Base-by-base conservation (phyloP, 2,888 invertebrate genomes). In the Augochlorella aurata region DNA sequence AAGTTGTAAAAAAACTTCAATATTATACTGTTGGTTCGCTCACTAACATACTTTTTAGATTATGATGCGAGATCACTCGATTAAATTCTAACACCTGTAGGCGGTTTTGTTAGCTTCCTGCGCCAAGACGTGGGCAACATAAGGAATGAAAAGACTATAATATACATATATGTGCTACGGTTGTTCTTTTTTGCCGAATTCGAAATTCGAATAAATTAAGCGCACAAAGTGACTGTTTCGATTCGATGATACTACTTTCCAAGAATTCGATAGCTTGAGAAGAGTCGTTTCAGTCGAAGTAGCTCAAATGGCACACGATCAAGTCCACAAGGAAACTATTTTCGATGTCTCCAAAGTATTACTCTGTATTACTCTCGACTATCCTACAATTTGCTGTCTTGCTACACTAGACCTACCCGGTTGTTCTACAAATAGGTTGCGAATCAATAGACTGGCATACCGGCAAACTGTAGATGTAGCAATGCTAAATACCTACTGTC, bases 201-300 rank as follows among this genome's bases (percentile, higher is more conserved):
- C 47, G 52, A 82, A 70, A 21, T 78, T 77, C 21, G 5, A 44
- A 44, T 29, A 50, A 81, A 75, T 70, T 21, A 78, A 70, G n/a
- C 24, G 45, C 7, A 12, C 38, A 12, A 21, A 7, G n/a, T 9
- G 58, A 18, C 24, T 14, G 38, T 16, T 38, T 16, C 38, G 9
- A n/a, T 50, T 44, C 49, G 50, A 45, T 44, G 63, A 69, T 63
- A 63, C 38, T 69, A 69, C 44, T 75, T 49, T 44, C 38, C 50
- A 49, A 47, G 49, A 69, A 75, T 69, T 44, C 49, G 44, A 49
- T 21, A 45, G 49, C 9, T 16, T 45, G 58, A 45, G 45, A 24
- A 45, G 18, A 16, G 16, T 70, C 58, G 58, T 70, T 70, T 54
- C 54, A 8, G 16, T 70, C 44, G 16, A 58, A 70, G 58, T 54